phyloP scores from a whole-genome alignment of 2,888 invertebrate genomes.

The Heliconius cydno region DNA sequence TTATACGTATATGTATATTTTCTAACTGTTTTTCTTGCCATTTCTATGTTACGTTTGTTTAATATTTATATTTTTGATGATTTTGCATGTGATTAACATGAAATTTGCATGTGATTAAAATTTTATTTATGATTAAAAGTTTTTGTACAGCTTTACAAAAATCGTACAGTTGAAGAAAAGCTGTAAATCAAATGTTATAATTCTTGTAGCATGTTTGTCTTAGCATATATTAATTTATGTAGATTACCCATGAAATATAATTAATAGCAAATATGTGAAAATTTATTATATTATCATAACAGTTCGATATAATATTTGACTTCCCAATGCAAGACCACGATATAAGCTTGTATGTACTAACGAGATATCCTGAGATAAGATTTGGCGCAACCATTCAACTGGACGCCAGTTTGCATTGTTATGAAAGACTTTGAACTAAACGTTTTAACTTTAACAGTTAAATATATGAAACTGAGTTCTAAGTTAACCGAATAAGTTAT shows the following conservation, averaged over 20 bases:
- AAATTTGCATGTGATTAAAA: not conserved
- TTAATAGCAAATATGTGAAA: too few relatives aligned
- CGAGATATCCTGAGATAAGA: slow-evolving; percentile 59
- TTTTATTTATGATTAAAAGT: not conserved
- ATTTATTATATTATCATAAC: too few relatives aligned
- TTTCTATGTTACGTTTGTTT: not conserved
- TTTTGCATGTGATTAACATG: too few relatives aligned
- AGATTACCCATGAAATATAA: too few relatives aligned
- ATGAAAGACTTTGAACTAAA: slow-evolving; percentile 44
- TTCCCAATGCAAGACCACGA: not conserved
- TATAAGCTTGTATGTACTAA: slow-evolving; percentile 23
- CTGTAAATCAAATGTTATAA: too few relatives aligned
- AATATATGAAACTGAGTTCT: slow-evolving; percentile 13
- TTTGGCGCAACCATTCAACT: slow-evolving; percentile 74
- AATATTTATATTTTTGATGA: slow-evolving; percentile 7
- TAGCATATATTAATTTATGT: not conserved
- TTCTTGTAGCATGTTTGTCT: not conserved
- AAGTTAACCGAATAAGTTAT: not conserved
- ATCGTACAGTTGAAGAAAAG: not conserved
- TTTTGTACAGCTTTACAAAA: not conserved
- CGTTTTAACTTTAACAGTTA: slow-evolving; percentile 2
- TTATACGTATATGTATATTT: not conserved
- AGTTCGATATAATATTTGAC: not conserved
- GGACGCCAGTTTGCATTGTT: slow-evolving; percentile 79
- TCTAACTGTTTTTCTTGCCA: not conserved